A percentile compares a stretch with the other conserved stretches of the same genome.
phyloP scores from a whole-genome alignment of 2,888 invertebrate genomes.

The Melanchra persicariae region DNA sequence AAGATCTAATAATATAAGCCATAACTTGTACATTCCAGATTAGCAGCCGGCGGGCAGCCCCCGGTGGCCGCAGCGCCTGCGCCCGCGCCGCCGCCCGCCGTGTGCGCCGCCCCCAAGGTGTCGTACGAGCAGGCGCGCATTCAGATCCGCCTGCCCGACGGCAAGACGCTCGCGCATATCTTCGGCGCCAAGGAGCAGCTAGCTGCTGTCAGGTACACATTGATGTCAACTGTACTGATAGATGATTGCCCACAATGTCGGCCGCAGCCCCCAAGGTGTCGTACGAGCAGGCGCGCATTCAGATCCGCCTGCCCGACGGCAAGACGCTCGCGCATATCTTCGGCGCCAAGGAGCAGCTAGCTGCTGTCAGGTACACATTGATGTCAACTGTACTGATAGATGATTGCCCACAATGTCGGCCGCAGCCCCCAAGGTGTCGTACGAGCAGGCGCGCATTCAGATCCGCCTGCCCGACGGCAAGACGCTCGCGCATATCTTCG shows the following conservation, averaged over 20 bases:
- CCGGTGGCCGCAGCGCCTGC: slow-evolving; percentile 64
- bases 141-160: slow-evolving; percentile 83
- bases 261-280: slow-evolving; percentile 69
- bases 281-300: slow-evolving; percentile 83
- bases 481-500: slow-evolving; percentile 86
- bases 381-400: no score
- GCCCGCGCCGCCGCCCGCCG: slow-evolving; percentile 66
- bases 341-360: slow-evolving; percentile 96
- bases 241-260: no score
- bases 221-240: no score
- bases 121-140: slow-evolving; percentile 83
- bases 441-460: slow-evolving; percentile 83
- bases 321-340: slow-evolving; percentile 84
- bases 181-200: slow-evolving; percentile 96
- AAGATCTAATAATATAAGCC: no score
- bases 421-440: slow-evolving; percentile 71
- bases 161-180: slow-evolving; percentile 82
- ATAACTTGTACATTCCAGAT: slow-evolving; percentile 63
- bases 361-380: slow-evolving; percentile 93
- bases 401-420: no score
- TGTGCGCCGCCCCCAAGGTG: slow-evolving; percentile 65
- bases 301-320: slow-evolving; percentile 83
- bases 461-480: slow-evolving; percentile 83
- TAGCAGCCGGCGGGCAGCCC: slow-evolving; percentile 81
- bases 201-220: slow-evolving; percentile 94